Conservation (phyloP, 2,113 vertebrate genomes). For the Phyllopteryx taeniolatus region DNA sequence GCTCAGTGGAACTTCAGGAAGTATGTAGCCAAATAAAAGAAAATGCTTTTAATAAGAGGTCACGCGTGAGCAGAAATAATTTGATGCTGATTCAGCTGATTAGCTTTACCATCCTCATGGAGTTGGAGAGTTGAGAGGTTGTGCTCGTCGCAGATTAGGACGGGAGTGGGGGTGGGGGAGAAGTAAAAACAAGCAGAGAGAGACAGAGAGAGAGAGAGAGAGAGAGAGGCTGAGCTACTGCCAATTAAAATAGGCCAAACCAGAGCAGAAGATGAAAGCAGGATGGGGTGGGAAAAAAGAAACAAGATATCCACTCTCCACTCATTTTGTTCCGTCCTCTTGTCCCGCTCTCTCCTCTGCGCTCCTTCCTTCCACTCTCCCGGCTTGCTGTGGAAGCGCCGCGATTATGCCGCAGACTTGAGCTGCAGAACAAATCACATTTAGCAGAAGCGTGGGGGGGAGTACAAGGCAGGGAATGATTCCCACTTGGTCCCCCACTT, state of each 20-base stretch:
- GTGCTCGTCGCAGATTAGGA: constrained; percentile 3
- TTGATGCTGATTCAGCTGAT: constrained; percentile 49
- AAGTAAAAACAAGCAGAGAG: constrained; percentile 19
- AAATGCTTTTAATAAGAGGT: constrained; percentile 44
- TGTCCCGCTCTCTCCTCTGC: constrained; percentile 37
- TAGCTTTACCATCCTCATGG: constrained; percentile 11
- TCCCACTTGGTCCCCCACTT: not conserved
- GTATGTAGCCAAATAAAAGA: constrained; percentile 27
- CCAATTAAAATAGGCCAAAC: constrained; percentile 50
- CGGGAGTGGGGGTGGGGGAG: not conserved
- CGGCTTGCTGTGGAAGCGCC: constrained; percentile 50
- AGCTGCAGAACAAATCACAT: constrained; percentile 76
- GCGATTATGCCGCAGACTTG: constrained; percentile 67
- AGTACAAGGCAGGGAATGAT: not conserved
- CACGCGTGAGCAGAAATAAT: constrained; percentile 18
- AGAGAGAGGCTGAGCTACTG: constrained; percentile 26
- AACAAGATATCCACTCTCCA: constrained; percentile 19
- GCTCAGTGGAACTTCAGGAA: not conserved
- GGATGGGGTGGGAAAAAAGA: constrained; percentile 8
- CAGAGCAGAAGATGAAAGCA: constrained; percentile 47
- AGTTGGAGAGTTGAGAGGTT: constrained; percentile 8
- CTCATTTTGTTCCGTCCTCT: constrained; percentile 51
- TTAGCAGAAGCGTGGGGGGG: constrained; percentile 29
- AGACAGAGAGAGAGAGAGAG: constrained; percentile 2
- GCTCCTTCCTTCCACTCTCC: constrained; percentile 39